Base-by-base conservation (phyloP, 2,113 vertebrate genomes). In the Eulemur macaco region DNA sequence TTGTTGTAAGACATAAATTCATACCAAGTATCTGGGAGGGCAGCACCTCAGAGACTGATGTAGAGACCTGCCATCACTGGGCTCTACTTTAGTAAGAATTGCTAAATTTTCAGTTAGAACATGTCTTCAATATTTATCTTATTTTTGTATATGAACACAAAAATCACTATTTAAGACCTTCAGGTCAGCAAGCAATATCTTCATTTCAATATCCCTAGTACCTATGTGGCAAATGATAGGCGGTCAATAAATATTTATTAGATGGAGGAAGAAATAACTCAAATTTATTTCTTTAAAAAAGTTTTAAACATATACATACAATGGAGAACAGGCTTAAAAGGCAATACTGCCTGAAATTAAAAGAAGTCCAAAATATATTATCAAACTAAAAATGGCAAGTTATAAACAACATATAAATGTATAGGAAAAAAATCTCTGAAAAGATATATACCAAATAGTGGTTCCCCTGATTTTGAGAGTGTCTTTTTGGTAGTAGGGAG, bases 311-410 rank as follows among this genome's bases (percentile, higher is more conserved):
- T 23, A 69, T 23, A 34, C 23, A 66, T 6, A 29, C 27, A 52
- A 34, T 13, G 31, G 8, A 60, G 83, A 93, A 82, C 20, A 91
- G 31, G 10, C 0, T 89, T 81, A 63, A 88, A 73, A 74, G 29
- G 31, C 39, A 69, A 85, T 60, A 52, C 50, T 56, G 7, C 45
- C 45, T 71, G 39, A 78, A 6, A 60, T 31, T 58, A 21, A 95
- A 89, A 77, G 42, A 89, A 88, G 52, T 77, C 37, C 63, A 78
- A 91, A 78, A 21, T 39, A 27, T 42, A 73, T 45, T 89, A 91
- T 23, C 86, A 95, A 77, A 89, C 88, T 86, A 21, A 85, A 93
- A 92, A 71, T 37, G 52, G 42, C 42, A 94, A 91, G 12, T 64
- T 81, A 2, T 17, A 84, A 42, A 89, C 50, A 47, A 87, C 52